phyloP scores from a whole-genome alignment of 2,797 vertebrate genomes.

The Melanogrammus aeglefinus region DNA sequence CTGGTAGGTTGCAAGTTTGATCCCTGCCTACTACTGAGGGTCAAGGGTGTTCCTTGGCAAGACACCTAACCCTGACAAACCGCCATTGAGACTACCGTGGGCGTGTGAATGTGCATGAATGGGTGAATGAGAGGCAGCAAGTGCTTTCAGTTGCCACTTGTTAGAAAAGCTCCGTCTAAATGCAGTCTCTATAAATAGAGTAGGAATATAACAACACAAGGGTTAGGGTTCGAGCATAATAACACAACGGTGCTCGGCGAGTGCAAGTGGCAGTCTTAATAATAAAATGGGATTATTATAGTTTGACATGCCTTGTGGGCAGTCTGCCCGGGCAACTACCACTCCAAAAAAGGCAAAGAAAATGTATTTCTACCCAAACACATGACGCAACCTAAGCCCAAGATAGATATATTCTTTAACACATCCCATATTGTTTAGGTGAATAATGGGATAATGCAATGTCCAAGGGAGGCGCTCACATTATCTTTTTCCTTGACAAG shows the following conservation, averaged over 20 bases:
- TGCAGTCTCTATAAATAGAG: too few relatives aligned
- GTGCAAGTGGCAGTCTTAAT: not conserved
- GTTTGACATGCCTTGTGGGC: not conserved
- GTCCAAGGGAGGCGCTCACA: not conserved
- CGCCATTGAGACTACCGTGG: too few relatives aligned
- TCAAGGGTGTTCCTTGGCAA: too few relatives aligned
- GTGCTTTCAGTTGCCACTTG: too few relatives aligned
- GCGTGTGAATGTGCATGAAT: too few relatives aligned
- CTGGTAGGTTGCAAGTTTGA: too few relatives aligned
- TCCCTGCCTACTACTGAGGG: too few relatives aligned
- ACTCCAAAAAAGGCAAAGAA: not conserved
- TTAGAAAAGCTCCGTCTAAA: too few relatives aligned
- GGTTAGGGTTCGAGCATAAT: too few relatives aligned
- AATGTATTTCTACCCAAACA: not conserved
- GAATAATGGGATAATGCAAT: not conserved
- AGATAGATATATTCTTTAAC: not conserved
- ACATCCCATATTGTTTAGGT: not conserved
- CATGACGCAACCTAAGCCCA: not conserved
- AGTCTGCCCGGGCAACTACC: not conserved
- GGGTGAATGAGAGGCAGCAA: too few relatives aligned
- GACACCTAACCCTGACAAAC: too few relatives aligned
- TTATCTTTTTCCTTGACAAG: slow-evolving; percentile 66
- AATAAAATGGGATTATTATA: not conserved
- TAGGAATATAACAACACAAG: too few relatives aligned
- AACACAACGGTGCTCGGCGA: not conserved